Conservation (phyloP, 92 coral and sea anemone species). For the Heteractis magnifica region DNA sequence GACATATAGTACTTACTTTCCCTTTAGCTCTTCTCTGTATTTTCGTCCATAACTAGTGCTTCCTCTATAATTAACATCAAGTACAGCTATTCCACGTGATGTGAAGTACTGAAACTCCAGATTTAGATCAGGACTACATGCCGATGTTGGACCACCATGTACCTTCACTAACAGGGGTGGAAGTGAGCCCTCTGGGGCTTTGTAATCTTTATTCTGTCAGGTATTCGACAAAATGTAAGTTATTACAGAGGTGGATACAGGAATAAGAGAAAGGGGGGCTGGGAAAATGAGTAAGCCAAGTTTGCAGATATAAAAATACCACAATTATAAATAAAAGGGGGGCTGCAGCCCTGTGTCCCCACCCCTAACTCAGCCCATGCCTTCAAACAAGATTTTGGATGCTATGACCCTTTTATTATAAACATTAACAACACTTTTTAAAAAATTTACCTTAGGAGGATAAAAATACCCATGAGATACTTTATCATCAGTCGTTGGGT, state of each 20-base stretch:
- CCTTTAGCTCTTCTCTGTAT: slow-evolving; percentile 69
- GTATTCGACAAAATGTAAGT: not conserved
- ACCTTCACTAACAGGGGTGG: slow-evolving; percentile 89
- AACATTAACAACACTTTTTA: too few species aligned
- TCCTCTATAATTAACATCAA: slow-evolving; percentile 94
- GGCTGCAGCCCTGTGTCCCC: too few species aligned
- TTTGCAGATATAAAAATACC: too few species aligned
- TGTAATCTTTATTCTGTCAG: slow-evolving; percentile 82
- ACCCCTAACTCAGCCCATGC: too few species aligned
- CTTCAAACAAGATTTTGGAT: not conserved
- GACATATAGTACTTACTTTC: slow-evolving; percentile 45
- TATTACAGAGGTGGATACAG: not conserved
- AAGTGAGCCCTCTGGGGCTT: slow-evolving; percentile 70
- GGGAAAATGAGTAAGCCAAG: not conserved
- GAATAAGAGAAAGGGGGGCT: not conserved
- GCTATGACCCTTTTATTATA: not conserved
- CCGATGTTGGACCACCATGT: slow-evolving; percentile 90
- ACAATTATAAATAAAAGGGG: too few species aligned
- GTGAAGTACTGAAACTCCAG: slow-evolving; percentile 74
- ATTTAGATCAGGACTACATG: slow-evolving; percentile 55
- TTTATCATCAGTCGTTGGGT: slow-evolving; percentile 67
- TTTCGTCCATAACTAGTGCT: slow-evolving; percentile 88
- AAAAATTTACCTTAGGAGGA: slow-evolving; percentile 67
- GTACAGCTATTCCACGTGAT: slow-evolving; percentile 85
- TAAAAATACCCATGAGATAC: slow-evolving; percentile 79